phyloP scores from a whole-genome alignment of 2,113 vertebrate genomes.

The Perca fluviatilis region DNA sequence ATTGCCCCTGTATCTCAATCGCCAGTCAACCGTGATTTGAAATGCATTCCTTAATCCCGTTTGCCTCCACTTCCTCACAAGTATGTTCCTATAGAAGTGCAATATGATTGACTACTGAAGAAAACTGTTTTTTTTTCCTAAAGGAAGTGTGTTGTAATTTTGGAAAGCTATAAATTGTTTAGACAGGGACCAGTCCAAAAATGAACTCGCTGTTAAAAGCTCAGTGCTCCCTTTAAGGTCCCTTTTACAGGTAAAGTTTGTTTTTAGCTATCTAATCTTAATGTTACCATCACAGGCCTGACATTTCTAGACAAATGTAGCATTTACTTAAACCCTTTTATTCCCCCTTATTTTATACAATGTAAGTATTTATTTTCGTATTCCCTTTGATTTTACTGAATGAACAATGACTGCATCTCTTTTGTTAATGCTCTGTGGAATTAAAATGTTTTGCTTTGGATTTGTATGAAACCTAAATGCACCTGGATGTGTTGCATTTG shows the following conservation, averaged over 20 bases:
- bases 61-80: slow-evolving; percentile 9
- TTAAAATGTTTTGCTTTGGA: slow-evolving; percentile 40
- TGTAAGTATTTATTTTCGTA: slow-evolving; percentile 69
- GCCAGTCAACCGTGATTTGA: slow-evolving; percentile 17
- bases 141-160: slow-evolving; percentile 10
- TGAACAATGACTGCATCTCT: slow-evolving; percentile 35
- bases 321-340: slow-evolving; percentile 26
- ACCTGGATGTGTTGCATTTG: slow-evolving; percentile 12
- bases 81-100: slow-evolving; percentile 72
- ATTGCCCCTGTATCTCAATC: not conserved
- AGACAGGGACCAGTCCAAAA: slow-evolving; percentile 4
- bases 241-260: slow-evolving; percentile 27
- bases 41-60: slow-evolving; percentile 31
- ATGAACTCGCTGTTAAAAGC: not conserved
- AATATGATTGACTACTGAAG: slow-evolving; percentile 81
- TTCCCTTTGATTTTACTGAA: slow-evolving; percentile 47
- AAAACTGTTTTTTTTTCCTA: slow-evolving; percentile 34
- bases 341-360: slow-evolving; percentile 38
- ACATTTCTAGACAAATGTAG: slow-evolving; percentile 49
- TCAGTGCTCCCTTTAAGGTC: slow-evolving; percentile 21
- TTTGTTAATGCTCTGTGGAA: slow-evolving; percentile 31
- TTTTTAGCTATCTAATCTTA: not conserved
- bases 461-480: slow-evolving; percentile 38
- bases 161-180: slow-evolving; percentile 12
- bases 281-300: not conserved